Conservation (phyloP, 1,140 invertebrate genomes). For the Bicyclus anynana region DNA sequence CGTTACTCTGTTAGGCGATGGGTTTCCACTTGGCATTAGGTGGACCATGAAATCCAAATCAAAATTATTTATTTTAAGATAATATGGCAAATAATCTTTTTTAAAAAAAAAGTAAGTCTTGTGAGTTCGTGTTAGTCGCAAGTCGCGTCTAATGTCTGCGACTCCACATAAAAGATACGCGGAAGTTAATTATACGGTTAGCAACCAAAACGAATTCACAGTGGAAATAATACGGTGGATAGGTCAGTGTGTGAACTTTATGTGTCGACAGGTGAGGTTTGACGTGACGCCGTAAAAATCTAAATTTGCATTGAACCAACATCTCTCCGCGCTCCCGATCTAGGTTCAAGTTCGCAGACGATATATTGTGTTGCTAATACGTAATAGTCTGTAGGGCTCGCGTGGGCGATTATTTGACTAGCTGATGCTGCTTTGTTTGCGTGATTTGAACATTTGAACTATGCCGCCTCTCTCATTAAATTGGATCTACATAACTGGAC, state of each 20-base stretch:
- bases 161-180: neutral
- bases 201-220: slow-evolving; percentile 2
- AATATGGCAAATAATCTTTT: no score
- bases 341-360: neutral
- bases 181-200: slow-evolving; percentile 6
- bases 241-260: slow-evolving; percentile 8
- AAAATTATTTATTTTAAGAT: no score
- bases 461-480: no score
- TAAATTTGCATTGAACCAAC: slow-evolving; percentile 3
- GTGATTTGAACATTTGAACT: no score
- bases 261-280: neutral
- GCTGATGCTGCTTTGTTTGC: no score
- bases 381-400: neutral
- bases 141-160: neutral
- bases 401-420: no score
- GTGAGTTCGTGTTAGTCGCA: neutral
- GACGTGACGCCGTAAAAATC: neutral
- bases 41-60: no score
- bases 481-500: no score
- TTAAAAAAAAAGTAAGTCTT: no score
- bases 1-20: no score
- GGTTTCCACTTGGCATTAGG: no score
- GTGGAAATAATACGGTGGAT: slow-evolving; percentile 3
- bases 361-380: neutral
- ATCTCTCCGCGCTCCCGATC: neutral